These are phyloP conservation scores for Marmota flaviventris DNA, from an alignment of 2,113 vertebrate species.

Conservation along the genomic window DNA sequence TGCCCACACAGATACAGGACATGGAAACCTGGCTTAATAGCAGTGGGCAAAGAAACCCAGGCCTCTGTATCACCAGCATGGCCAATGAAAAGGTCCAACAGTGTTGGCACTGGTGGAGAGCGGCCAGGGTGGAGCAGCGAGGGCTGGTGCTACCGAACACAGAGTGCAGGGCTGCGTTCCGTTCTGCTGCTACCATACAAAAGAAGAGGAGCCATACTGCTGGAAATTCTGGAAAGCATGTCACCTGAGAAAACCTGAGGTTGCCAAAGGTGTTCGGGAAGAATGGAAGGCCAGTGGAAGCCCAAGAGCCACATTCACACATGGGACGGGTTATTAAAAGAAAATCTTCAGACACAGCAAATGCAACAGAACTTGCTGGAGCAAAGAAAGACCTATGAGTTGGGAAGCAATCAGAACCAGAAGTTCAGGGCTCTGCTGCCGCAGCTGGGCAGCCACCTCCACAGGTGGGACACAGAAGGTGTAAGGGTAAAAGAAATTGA, in stretches of 20 bases:
- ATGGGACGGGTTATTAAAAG: neutral
- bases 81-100: neutral
- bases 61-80: no score
- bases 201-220: no score
- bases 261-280: neutral
- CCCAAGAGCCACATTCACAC: neutral
- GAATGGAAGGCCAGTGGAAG: neutral
- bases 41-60: neutral
- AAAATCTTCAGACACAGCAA: neutral
- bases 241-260: neutral
- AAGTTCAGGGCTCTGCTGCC: no score
- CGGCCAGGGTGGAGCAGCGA: neutral
- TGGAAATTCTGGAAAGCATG: neutral
- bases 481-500: no score
- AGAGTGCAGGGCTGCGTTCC: accelerated
- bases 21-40: no score
- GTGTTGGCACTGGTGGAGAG: neutral
- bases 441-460: no score
- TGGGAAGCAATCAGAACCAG: no score
- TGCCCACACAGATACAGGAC: neutral
- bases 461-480: neutral
- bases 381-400: neutral
- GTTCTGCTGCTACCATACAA: neutral
- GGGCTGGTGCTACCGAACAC: neutral
- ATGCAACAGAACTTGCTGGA: neutral